A percentile compares a stretch with the other conserved stretches of the same genome.
Conservation (phyloP, 2,888 invertebrate genomes). For the Apamea epomidion region DNA sequence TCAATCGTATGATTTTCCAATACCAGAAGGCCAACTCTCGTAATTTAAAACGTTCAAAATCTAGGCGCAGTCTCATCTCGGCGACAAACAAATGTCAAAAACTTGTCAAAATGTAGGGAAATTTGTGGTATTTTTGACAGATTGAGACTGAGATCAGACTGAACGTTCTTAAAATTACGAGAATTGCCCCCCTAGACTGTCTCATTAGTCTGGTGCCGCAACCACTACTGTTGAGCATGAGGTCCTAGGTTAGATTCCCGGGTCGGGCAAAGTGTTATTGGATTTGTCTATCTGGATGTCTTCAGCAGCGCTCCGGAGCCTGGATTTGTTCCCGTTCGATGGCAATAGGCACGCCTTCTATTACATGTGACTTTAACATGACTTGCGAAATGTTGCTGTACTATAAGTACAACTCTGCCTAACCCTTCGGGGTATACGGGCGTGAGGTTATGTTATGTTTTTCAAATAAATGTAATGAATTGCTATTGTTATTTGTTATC, state of each 20-base stretch:
- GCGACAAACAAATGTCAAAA: too few relatives aligned
- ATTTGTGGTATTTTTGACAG: too few relatives aligned
- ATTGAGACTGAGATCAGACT: too few relatives aligned
- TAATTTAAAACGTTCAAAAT: too few relatives aligned
- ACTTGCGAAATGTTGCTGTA: too few relatives aligned
- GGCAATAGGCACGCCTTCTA: not conserved
- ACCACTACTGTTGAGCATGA: not conserved
- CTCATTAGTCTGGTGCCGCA: not conserved
- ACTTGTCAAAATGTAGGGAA: too few relatives aligned
- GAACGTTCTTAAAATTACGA: too few relatives aligned
- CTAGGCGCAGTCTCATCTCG: too few relatives aligned
- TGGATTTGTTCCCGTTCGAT: not conserved
- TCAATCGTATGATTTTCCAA: not conserved
- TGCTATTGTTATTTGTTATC: slow-evolving; percentile 7
- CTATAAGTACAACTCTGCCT: too few relatives aligned
- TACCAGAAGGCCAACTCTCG: too few relatives aligned
- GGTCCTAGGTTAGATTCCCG: not conserved
- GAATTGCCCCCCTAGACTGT: too few relatives aligned
- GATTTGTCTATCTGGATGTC: not conserved
- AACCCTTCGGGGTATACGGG: not conserved
- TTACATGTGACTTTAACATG: too few relatives aligned
- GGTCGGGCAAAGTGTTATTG: not conserved
- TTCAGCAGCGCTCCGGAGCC: not conserved
- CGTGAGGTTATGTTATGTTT: not conserved
- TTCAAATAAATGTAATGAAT: not conserved